Conservation (phyloP, 2,113 vertebrate genomes). For the Malurus melanocephalus region DNA sequence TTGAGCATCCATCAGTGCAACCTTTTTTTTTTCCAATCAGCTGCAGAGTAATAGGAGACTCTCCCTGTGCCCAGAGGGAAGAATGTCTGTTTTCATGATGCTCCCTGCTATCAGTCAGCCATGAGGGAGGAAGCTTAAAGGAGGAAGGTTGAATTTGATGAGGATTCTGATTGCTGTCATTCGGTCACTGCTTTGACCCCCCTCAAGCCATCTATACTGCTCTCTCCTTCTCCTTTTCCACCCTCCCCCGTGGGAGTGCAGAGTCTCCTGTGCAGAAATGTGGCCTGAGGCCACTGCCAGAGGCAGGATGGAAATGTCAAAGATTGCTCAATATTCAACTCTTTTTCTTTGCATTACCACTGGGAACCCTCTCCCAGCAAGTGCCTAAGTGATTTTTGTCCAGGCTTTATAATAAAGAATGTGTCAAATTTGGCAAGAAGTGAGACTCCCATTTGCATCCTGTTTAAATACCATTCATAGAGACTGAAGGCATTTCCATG, state of each 20-base stretch:
- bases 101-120: not conserved
- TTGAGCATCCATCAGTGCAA: not conserved
- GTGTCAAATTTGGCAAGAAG: constrained; percentile 37
- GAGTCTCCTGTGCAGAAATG: not conserved
- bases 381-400: constrained; percentile 1
- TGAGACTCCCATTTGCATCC: constrained; percentile 6
- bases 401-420: not conserved
- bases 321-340: constrained; percentile 3
- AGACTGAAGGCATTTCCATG: constrained; percentile 25
- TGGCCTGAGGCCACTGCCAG: not conserved
- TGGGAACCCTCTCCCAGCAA: not conserved
- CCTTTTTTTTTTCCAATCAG: not conserved
- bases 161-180: not conserved
- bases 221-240: not conserved
- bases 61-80: not conserved
- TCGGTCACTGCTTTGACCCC: not conserved
- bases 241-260: not conserved
- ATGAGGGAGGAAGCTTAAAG: not conserved
- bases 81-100: constrained; percentile 12
- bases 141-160: not conserved
- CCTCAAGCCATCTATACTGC: not conserved
- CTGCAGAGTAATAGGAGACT: not conserved
- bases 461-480: constrained; percentile 4
- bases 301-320: constrained; percentile 28
- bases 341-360: constrained; percentile 31